Percentiles rank a stretch among this genome's conserved stretches.
Conservation (phyloP, 2,797 vertebrate species). For the Holocentrus rufus region DNA sequence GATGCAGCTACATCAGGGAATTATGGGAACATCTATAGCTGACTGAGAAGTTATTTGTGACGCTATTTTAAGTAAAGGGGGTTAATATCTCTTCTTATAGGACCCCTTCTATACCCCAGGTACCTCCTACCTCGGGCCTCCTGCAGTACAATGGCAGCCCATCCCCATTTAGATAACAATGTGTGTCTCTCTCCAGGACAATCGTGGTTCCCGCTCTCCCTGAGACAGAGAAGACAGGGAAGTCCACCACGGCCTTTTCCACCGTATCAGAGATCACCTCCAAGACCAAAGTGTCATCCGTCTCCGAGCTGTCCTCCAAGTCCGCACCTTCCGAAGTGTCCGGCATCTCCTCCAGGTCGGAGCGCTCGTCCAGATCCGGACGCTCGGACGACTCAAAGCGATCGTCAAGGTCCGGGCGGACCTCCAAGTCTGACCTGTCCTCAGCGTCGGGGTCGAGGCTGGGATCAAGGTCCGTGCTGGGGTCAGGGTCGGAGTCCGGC, state of each 20-base stretch:
- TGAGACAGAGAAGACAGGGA: conserved; percentile 51
- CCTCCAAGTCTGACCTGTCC: conserved; percentile 25
- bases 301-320: conserved; percentile 71
- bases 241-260: conserved; percentile 65
- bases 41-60: no score
- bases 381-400: conserved; percentile 24
- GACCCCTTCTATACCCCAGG: no score
- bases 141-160: not conserved
- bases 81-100: no score
- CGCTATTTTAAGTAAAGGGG: no score
- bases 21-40: no score
- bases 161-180: not conserved
- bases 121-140: no score
- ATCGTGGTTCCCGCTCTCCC: conserved; percentile 21
- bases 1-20: no score
- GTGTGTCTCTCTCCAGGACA: conserved; percentile 38
- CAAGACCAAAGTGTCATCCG: conserved; percentile 67
- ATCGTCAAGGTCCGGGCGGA: conserved; percentile 11
- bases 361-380: conserved; percentile 47
- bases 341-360: conserved; percentile 53
- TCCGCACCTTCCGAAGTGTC: conserved; percentile 66
- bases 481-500: conserved; percentile 30
- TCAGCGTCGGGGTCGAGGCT: conserved; percentile 18
- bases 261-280: conserved; percentile 63
- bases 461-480: not conserved